Conservation (phyloP, 2,797 vertebrate species). For the Mionectes olivaceus region DNA sequence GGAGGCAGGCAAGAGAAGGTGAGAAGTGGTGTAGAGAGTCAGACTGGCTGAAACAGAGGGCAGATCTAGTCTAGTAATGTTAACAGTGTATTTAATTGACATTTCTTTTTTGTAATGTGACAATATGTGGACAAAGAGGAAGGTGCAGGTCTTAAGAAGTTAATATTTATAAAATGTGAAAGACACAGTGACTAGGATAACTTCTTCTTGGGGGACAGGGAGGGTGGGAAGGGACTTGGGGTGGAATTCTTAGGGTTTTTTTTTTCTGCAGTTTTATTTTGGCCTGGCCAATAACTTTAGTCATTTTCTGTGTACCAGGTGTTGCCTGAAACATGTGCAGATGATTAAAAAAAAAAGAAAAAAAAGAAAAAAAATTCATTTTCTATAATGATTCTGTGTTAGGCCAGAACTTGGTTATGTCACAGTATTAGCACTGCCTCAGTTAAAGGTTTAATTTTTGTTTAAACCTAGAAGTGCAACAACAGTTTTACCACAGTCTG, state of each 20-base stretch:
- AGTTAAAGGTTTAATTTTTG: conserved; percentile 81
- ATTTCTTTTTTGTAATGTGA: conserved; percentile 89
- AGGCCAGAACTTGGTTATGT: conserved; percentile 82
- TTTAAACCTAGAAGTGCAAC: conserved; percentile 82
- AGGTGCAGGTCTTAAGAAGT: conserved; percentile 82
- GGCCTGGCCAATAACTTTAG: conserved; percentile 77
- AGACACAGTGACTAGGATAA: conserved; percentile 80
- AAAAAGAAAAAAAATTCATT: conserved; percentile 9
- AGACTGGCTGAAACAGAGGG: conserved; percentile 73
- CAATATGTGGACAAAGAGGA: conserved; percentile 82
- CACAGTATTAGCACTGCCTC: conserved; percentile 84
- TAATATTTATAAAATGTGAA: conserved; percentile 91
- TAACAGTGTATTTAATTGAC: conserved; percentile 88
- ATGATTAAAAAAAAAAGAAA: conserved; percentile 33
- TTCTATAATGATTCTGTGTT: conserved; percentile 76
- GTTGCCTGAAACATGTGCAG: conserved; percentile 80
- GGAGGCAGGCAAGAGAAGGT: conserved; percentile 75
- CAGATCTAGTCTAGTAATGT: conserved; percentile 86
- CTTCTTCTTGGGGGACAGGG: conserved; percentile 76
- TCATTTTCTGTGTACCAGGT: conserved; percentile 81
- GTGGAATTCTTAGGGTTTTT: conserved; percentile 64
- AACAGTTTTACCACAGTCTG: conserved; percentile 77
- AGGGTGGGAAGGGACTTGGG: conserved; percentile 61
- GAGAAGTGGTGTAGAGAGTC: conserved; percentile 66
- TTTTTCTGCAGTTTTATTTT: conserved; percentile 74